A percentile compares a stretch with the other conserved stretches of the same genome.
phyloP scores from a whole-genome alignment of 1,140 invertebrate species.

The Drosophila nigromelanica region DNA sequence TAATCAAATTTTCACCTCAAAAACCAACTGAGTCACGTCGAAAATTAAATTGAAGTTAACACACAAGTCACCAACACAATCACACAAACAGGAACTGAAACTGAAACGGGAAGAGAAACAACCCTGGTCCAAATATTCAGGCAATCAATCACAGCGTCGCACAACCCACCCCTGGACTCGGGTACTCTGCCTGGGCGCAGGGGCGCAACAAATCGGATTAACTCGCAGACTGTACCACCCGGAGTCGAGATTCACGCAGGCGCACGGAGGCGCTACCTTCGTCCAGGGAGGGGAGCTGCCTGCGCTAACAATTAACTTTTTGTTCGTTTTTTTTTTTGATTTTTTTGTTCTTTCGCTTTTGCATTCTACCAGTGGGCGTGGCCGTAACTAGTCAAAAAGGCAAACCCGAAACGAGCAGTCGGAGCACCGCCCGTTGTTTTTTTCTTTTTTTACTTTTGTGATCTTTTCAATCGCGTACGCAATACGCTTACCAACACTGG shows the following conservation, averaged over 20 bases:
- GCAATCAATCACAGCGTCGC: slow-evolving; percentile 79
- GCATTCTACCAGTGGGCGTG: slow-evolving; percentile 33
- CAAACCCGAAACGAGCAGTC: slow-evolving; percentile 40
- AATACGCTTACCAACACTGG: slow-evolving; percentile 68
- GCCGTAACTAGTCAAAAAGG: slow-evolving; percentile 19
- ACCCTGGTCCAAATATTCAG: slow-evolving; percentile 49
- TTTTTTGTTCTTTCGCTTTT: slow-evolving; percentile 10
- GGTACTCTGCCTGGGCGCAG: slow-evolving; percentile 34
- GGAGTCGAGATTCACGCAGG: slow-evolving; percentile 59
- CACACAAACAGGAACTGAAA: slow-evolving; percentile 9
- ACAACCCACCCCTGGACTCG: slow-evolving; percentile 62
- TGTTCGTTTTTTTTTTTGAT: slow-evolving; percentile 45
- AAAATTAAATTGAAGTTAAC: slow-evolving; percentile 60
- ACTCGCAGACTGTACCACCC: slow-evolving; percentile 72
- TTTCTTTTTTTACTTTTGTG: not conserved
- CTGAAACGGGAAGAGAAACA: slow-evolving; percentile 18
- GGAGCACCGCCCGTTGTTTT: slow-evolving; percentile 12
- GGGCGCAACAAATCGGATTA: slow-evolving; percentile 79
- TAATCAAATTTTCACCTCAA: slow-evolving; percentile 79
- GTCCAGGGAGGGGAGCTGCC: slow-evolving; percentile 42
- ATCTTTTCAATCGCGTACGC: slow-evolving; percentile 4
- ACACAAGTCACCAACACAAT: slow-evolving; percentile 43
- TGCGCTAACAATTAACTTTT: slow-evolving; percentile 74
- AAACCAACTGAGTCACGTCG: slow-evolving; percentile 40
- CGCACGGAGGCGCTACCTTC: slow-evolving; percentile 39